Evolutionary conservation across 2,113 vertebrate genomes (phyloP), one percentile per base, ranked within the genome.

Genomic region (Phalacrocorax pelagicus): DNA sequence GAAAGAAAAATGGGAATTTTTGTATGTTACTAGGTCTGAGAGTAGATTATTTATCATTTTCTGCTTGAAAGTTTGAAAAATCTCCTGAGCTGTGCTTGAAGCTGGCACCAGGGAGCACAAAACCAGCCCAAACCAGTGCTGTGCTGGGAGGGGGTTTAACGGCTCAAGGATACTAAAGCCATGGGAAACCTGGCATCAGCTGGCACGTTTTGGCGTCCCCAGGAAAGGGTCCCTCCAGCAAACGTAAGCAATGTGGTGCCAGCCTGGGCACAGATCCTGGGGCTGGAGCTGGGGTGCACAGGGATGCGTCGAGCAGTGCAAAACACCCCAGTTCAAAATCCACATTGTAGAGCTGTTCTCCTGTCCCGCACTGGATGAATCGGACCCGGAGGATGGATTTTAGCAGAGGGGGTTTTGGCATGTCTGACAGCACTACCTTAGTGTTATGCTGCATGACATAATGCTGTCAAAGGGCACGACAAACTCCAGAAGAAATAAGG

Each of bases 131-230:
- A 18, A 30, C 14, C 61, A 59, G 62, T 0, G 4, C 32, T 4
- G 12, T 51, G 69, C 59, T 26, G 67, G 75, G 29, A 17, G 36
- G 38, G 38, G 59, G 19, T 52, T 80, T 65, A 34, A 38, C 15
- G 34, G 9, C 65, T 36, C n/a, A 49, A 11, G 40, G 72, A 5
- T 36, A 23, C 65, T 19, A 71, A 84, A 79, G 4, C 57, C 26
- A 4, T 24, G 42, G 57, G 12, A 58, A 71, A 65, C 12, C 42
- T 34, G 58, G 58, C 44, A 17, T 58, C 66, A 11, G 4, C 8
- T 0, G 3, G 22, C n/a, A 29, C 3, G 0, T 70, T 32, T 7
- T 14, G 11, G 47, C 5, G 0, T 63, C 21, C n/a, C 40, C 9
- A 15, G 65, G 63, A 77, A 5, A 55, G 34, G 24, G 5, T n/a